Evolutionary conservation across 92 coral and sea anemone species (phyloP), one percentile per base, ranked within the genome.

Genomic region (Porites cylindrica): DNA sequence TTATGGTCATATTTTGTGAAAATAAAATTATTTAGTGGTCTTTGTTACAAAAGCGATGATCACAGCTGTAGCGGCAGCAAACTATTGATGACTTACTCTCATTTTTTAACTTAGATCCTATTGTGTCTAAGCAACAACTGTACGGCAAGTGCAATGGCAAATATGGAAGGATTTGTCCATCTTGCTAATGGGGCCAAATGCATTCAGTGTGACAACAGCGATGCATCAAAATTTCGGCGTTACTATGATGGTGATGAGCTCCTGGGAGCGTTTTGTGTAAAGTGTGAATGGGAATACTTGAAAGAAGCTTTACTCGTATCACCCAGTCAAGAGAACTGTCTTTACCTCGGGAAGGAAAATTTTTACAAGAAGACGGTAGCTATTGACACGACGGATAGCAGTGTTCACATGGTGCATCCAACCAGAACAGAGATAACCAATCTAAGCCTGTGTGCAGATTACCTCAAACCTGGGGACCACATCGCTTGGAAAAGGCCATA

Each of bases 381-480:
- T 61, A 20, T 78, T 63, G 90, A 86, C 83, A 68, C 75, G 53
- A 26, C 78, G 13, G 90, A 86, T 38, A 67, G 76, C 51, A 82
- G 70, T 77, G 90, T 78, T 64, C 85, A 86, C 84, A 56, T 68
- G 77, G 90, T 86, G 20, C 90, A 86, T 78, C 84, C 90, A 50
- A n/a, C 32, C n/a, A 78, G 72, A 78, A 86, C 90, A 64, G 43
- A 53, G 79, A 78, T 86, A 23, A 67, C 58, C 47, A 76, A 78
- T 47, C 54, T 62, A 51, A 52, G 70, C 12, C 66, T 84, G 88
- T 54, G 54, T 21, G 86, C 80, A 24, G 90, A 92, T 24, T 83
- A 84, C 66, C 53, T 92, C 16, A 84, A 92, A 77, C 92, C 92
- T 1, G 92, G 92, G 58, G 95, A 92, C 73, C 95, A 92, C 83